Base-by-base conservation (phyloP, 2,113 vertebrate genomes). In the Cyphomyrus plagiostoma region DNA sequence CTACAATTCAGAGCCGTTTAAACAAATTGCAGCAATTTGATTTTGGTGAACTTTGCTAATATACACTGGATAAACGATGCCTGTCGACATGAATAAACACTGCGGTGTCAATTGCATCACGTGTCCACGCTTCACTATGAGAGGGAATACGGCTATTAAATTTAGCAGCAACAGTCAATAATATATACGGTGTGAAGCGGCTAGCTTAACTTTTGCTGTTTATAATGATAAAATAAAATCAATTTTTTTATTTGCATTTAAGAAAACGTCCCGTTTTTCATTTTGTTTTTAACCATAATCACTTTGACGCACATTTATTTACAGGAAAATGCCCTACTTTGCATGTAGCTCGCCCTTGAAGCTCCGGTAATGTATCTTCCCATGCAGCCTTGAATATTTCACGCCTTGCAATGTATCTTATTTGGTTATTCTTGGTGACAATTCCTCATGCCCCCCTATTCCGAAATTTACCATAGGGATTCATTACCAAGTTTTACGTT, bases 381-480 rank as follows among this genome's bases (percentile, higher is more conserved):
- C n/a, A 0, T 26, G 89, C 91, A 87, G 74, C 91, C 90, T 91
- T 91, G 89, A 50, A 89, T 13, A 85, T 88, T 62, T 89, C 39
- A 58, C 66, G 30, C 89, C 84, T 62, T 30, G 87, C 48, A 30
- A 84, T 58, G 77, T 19, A 86, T 90, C 84, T 90, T 89, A 66
- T 92, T 90, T 80, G 70, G 66, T 84, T 83, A 58, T 91, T 90
- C 62, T 77, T 84, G 89, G 84, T 49, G 82, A 88, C 89, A 86
- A 77, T 88, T 89, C 86, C 89, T 89, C n/a, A 35, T 74, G 74
- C 39, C 66, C 87, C 58, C 9, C 26, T 23, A 45, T n/a, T 48
- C 80, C 82, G 88, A 88, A 26, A 89, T 90, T 77, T 87, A 91
- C 90, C 87, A 46, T 58, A 91, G 88, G 88, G 91, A 50, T 93